Percentiles rank a stretch among this genome's conserved stretches.
These are phyloP conservation scores for Agrochola lota DNA, from an alignment of 2,888 invertebrate species.

Conservation along the genomic window DNA sequence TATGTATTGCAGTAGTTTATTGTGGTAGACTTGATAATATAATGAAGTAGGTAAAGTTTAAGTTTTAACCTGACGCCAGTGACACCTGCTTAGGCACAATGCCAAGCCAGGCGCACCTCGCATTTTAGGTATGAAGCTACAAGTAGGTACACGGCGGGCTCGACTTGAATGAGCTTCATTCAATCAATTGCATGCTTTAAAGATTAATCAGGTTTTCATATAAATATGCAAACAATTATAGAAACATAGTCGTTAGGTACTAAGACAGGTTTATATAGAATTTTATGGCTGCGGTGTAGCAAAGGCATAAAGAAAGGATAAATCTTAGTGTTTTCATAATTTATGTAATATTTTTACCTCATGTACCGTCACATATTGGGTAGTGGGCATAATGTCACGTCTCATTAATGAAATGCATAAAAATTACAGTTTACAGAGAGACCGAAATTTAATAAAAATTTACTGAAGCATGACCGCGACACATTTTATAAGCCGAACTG, in stretches of 20 bases:
- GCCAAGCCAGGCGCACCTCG: no score
- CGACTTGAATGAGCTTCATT: background rate
- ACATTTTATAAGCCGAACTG: background rate
- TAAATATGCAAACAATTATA: background rate
- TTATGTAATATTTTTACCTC: background rate
- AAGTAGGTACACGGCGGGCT: no score
- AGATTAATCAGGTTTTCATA: background rate
- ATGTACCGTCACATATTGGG: background rate
- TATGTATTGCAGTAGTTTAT: background rate
- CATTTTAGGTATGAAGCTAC: no score
- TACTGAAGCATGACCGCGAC: background rate
- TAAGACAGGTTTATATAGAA: background rate
- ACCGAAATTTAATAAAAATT: conserved; percentile 1
- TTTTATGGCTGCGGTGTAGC: no score
- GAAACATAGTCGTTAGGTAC: background rate
- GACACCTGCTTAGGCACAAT: background rate
- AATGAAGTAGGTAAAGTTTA: background rate
- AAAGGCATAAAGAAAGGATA: no score
- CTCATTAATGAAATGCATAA: background rate
- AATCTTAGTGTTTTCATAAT: background rate
- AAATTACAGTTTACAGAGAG: background rate
- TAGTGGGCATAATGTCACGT: background rate
- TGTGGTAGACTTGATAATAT: background rate
- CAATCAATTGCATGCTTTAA: background rate
- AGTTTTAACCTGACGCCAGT: background rate